Percentiles rank a stretch among this genome's conserved stretches.
Evolutionary conservation across 2,113 vertebrate genomes (phyloP).

Genomic region (Neoarius graeffei): DNA sequence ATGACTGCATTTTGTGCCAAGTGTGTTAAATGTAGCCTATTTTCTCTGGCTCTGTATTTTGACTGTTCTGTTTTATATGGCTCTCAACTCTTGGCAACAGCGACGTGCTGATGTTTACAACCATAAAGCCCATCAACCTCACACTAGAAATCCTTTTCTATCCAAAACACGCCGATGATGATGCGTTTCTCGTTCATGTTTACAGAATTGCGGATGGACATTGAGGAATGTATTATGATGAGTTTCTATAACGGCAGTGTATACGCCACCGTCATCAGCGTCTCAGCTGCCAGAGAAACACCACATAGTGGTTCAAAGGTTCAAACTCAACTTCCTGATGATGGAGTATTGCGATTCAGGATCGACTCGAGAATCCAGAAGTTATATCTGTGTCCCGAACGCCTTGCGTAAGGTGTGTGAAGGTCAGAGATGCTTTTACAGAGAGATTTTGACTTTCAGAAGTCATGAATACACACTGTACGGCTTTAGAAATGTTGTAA

Average conservation of each 20-base stretch:
- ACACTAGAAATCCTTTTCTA: neutral
- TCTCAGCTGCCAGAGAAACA: neutral
- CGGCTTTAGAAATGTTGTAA: neutral
- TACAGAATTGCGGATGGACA: slow-evolving; percentile 14
- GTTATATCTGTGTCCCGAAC: neutral
- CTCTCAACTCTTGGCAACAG: slow-evolving; percentile 39
- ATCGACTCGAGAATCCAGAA: neutral
- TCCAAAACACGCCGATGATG: neutral
- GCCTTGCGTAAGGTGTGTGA: neutral
- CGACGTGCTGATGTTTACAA: slow-evolving; percentile 11
- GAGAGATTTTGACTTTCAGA: neutral
- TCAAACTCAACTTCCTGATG: neutral
- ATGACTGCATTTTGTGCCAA: slow-evolving; percentile 37
- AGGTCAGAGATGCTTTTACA: neutral
- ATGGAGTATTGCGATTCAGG: neutral
- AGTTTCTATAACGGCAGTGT: neutral
- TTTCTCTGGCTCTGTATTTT: slow-evolving; percentile 25
- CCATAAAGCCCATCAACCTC: slow-evolving; percentile 6
- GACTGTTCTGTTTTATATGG: slow-evolving; percentile 47
- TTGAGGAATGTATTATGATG: slow-evolving; percentile 5
- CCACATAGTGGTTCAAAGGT: too few relatives aligned
- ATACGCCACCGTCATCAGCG: neutral
- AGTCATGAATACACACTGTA: neutral
- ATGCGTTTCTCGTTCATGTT: slow-evolving; percentile 19
- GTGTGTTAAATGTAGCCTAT: slow-evolving; percentile 35